Percentiles rank a stretch among this genome's conserved stretches.
These are phyloP conservation scores for Cataglyphis livida DNA, from an alignment of 2,888 invertebrate genomes.

Conservation along the genomic window DNA sequence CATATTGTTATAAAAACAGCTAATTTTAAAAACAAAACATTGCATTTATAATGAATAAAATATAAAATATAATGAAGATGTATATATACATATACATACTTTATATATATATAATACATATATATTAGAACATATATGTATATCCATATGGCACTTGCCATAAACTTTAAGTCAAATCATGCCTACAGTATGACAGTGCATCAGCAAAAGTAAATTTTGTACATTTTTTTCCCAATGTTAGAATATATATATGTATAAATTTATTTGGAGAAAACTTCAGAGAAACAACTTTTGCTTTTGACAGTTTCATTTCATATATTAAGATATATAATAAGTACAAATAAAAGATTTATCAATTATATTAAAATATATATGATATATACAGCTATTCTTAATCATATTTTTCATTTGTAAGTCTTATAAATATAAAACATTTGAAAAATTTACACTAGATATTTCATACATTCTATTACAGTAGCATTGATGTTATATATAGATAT, in stretches of 20 bases:
- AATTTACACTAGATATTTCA: conserved; percentile 59
- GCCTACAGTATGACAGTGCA: conserved; percentile 92
- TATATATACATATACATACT: not conserved
- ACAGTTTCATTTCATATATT: conserved; percentile 32
- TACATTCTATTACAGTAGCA: conserved; percentile 46
- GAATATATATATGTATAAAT: not conserved
- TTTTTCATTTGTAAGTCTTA: conserved; percentile 39
- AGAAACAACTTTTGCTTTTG: conserved; percentile 4
- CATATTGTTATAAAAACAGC: conserved; percentile 19
- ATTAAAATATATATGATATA: conserved; percentile 20
- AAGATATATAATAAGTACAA: conserved; percentile 67
- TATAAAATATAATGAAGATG: conserved; percentile 11
- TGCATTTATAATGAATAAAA: not conserved
- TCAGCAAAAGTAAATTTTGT: conserved; percentile 97
- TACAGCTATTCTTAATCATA: conserved; percentile 25
- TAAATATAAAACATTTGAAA: conserved; percentile 35
- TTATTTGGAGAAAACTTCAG: conserved; percentile 11
- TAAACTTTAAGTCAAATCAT: conserved; percentile 96
- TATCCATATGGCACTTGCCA: conserved; percentile 89
- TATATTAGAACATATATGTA: not conserved
- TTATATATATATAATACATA: not conserved
- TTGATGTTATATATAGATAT: conserved; percentile 29
- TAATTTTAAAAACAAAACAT: not conserved
- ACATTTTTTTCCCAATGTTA: conserved; percentile 94
- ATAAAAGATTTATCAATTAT: conserved; percentile 41